Conservation (phyloP, 2,113 vertebrate genomes). For the Gymnarchus niloticus region DNA sequence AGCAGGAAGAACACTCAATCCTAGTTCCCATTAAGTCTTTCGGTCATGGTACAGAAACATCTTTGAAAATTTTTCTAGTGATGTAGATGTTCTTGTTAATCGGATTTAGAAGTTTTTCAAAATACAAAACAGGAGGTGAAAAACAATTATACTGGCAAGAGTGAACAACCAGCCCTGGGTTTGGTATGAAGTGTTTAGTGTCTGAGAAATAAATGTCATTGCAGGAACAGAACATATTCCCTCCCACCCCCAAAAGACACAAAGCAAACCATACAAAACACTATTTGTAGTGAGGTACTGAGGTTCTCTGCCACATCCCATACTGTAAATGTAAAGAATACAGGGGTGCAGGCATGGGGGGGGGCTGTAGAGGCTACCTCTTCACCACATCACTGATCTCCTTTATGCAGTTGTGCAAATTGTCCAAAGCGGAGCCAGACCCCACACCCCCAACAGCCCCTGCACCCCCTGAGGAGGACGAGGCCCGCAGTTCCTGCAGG, state of each 20-base stretch:
- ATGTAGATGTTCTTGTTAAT: background rate
- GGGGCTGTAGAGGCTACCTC: conserved; percentile 81
- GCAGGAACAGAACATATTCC: conserved; percentile 57
- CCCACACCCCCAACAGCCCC: conserved; percentile 63
- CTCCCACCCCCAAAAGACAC: conserved; percentile 47
- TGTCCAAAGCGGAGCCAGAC: conserved; percentile 82
- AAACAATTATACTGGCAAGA: background rate
- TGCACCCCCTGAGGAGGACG: conserved; percentile 69
- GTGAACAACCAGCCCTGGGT: background rate
- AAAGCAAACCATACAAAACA: conserved; percentile 61
- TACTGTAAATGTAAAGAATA: background rate
- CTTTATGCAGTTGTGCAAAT: conserved; percentile 91
- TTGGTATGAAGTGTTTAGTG: conserved; percentile 26
- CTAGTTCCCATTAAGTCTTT: background rate
- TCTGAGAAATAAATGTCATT: conserved; percentile 49
- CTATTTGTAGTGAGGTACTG: conserved; percentile 57
- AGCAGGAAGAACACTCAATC: too few relatives aligned
- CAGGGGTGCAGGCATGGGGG: conserved; percentile 39
- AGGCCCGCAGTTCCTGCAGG: conserved; percentile 93
- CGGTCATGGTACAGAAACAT: background rate
- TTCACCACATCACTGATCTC: conserved; percentile 97
- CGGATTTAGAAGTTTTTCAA: background rate
- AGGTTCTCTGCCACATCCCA: conserved; percentile 51
- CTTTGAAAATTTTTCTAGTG: conserved; percentile 3
- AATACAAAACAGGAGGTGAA: background rate